Base-by-base conservation (phyloP, 2,113 vertebrate genomes). In the Toxotes chatareus region DNA sequence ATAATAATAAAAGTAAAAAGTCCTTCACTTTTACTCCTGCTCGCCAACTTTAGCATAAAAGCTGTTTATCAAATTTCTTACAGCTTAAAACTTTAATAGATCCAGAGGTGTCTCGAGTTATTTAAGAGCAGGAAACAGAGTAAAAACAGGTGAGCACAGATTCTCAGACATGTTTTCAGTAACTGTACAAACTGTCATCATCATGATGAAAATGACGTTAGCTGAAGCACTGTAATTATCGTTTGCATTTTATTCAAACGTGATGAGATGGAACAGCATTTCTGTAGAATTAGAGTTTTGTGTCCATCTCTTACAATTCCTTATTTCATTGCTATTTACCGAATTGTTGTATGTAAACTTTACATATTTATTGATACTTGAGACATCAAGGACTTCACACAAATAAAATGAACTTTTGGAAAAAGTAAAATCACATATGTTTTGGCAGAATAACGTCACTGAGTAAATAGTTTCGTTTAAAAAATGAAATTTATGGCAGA, bases 151-250 rank as follows among this genome's bases (percentile, higher is more conserved):
- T 21, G 42, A 61, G 23, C 56, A 9, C 4, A 68, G 4, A 7
- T 5, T 7, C 31, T 23, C 17, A 64, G 5, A 64, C 23, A 46
- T 34, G 32, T 65, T 56, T 74, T 64, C 55, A 23, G 17, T 79
- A 72, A 69, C 46, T 79, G 47, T 76, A 57, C 32, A 53, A 63
- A 73, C 23, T 34, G 23, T 36, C 2, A 16, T 14, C 44, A 7
- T 53, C 32, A 27, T 36, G 31, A 38, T 23, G 31, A 67, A 14
- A 16, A 3, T 12, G 0, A 27, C 9, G 1, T 55, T 14, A 9
- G 10, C 32, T 32, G 55, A 51, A 44, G 19, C 16, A 23, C 19
- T 32, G 3, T n/a, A 17, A 49, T 31, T 55, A 44, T 38, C 38
- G 4, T 51, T 69, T 31, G 23, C 16, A 44, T 69, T 69, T 63